These are phyloP conservation scores for Dasyornis broadbenti DNA, from an alignment of 2,113 vertebrate genomes.

Conservation along the genomic window DNA sequence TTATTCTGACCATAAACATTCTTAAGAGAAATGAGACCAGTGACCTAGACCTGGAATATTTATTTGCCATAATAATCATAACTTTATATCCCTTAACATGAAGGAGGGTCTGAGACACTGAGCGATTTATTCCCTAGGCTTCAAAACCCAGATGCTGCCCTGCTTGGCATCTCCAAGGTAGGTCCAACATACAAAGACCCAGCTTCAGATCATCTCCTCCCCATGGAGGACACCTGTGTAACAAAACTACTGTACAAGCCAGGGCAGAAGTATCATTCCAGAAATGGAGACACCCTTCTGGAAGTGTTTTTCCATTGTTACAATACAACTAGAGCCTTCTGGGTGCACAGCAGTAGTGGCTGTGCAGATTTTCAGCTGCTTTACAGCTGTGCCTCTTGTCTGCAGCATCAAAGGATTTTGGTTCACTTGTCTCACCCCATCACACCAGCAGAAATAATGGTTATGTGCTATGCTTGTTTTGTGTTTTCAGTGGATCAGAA, in stretches of 20 bases:
- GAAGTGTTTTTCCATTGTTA: background rate
- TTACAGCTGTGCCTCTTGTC: background rate
- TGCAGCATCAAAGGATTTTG: background rate
- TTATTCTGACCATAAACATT: conserved; percentile 19
- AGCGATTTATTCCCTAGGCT: background rate
- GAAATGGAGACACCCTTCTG: background rate
- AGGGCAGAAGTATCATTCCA: background rate
- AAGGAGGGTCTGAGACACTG: background rate
- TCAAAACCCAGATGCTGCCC: background rate
- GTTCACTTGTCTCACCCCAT: background rate
- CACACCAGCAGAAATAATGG: background rate
- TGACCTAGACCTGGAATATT: background rate
- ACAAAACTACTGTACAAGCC: background rate
- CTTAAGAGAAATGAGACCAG: background rate
- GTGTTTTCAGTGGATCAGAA: background rate
- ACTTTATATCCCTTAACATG: background rate
- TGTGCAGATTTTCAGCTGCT: background rate
- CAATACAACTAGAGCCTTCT: background rate
- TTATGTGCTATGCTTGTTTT: background rate
- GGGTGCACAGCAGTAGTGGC: background rate
- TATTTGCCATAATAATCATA: background rate
- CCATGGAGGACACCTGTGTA: fast-evolving
- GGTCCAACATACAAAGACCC: background rate
- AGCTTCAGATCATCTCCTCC: background rate
- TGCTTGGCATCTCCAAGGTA: background rate